Evolutionary conservation across 1,140 invertebrate genomes (phyloP), one percentile per base, ranked within the genome.

Genomic region (Whitmania pigra): DNA sequence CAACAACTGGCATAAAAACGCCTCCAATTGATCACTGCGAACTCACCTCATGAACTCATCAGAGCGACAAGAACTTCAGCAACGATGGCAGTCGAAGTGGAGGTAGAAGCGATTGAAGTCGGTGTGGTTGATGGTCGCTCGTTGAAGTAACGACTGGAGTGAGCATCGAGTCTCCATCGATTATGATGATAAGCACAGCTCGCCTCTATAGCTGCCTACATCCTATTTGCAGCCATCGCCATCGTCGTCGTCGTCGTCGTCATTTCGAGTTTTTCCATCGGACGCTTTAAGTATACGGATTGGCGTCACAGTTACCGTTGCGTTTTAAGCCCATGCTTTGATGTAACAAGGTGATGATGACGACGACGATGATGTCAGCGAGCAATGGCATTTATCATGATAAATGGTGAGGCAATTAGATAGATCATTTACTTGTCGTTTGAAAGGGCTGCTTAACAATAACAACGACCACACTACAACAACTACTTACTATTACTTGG

Each of bases 261-360:
- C 2, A 63, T 13, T 31, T 63, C 29, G 57, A 27, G 22, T 63
- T 25, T 31, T 31, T 63, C 29, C 22, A 7, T 15, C 22, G 22
- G 18, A 11, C 57, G 57, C 11, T 31, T 2, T 63, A 15, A 31
- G 20, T 15, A 20, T 18, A 63, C 22, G 22, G 57, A 63, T 18
- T 2, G 29, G 22, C 29, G 57, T 6, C 40, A n/a, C 29, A 7
- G 67, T 36, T 40, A 40, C 29, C 67, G 22, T 36, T 68, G 22
- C 29, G 29, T 29, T 18, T 68, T 9, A 68, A 36, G 67, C 2
- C 31, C 5, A 49, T 13, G 9, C 13, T 49, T 49, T 49, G 43
- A 49, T 49, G 43, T 49, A 68, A 36, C 29, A 31, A 2, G 67
- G 27, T 31, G 67, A 68, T 31, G 67, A 68, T 68, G 67, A 68